Conservation (phyloP, 2,113 vertebrate genomes). For the Nicator chloris region DNA sequence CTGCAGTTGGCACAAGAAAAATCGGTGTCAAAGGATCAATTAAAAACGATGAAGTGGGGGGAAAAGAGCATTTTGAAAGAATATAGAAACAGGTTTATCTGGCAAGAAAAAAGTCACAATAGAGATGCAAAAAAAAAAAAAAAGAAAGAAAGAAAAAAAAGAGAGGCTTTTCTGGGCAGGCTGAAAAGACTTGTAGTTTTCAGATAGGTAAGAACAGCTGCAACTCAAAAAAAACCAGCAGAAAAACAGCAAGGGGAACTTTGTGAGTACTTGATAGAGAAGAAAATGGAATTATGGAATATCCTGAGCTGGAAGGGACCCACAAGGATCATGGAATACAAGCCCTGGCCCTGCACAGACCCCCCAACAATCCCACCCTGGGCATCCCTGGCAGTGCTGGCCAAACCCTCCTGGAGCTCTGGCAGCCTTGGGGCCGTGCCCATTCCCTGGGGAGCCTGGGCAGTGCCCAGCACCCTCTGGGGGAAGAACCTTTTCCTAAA, state of each 20-base stretch:
- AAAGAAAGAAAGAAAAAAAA: background rate
- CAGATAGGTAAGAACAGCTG: background rate
- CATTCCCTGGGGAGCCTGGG: background rate
- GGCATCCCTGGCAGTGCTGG: rapidly evolving
- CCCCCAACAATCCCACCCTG: background rate
- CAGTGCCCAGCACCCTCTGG: background rate
- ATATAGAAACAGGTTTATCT: background rate
- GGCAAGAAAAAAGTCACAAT: background rate
- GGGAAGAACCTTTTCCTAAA: background rate
- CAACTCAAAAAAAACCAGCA: background rate
- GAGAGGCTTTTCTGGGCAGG: background rate
- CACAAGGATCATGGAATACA: rapidly evolving
- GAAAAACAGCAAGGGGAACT: background rate
- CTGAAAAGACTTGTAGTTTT: background rate
- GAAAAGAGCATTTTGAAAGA: background rate
- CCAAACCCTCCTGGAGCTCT: rapidly evolving
- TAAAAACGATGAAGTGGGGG: background rate
- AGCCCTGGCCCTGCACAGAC: background rate
- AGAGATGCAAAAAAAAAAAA: background rate
- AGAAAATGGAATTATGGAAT: background rate
- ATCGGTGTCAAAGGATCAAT: background rate
- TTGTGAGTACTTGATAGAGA: background rate
- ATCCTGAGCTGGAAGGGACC: background rate
- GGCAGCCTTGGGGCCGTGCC: background rate
- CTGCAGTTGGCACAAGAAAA: background rate